Evolutionary conservation across 2,888 invertebrate species (phyloP), one percentile per base, ranked within the genome.

Genomic region (Macrostomum cliftonense): DNA sequence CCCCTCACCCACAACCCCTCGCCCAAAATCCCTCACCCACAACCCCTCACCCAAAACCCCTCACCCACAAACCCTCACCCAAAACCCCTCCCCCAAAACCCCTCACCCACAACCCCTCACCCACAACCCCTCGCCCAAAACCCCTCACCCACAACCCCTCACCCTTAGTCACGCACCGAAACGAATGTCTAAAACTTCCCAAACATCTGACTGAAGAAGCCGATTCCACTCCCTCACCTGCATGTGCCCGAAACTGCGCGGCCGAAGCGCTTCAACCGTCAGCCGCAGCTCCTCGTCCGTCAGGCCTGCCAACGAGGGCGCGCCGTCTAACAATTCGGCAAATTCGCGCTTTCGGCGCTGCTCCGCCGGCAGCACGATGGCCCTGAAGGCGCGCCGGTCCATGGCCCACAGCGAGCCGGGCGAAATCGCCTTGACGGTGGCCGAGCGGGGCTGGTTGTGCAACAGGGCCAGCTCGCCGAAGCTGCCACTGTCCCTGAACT

Each of bases 231-330:
- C 28, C 28, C 28, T 28, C 28, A 28, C 28, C 28, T 88, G 82
- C 64, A 82, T 82, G 67, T 91, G 83, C 65, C 80, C 79, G 56
- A 88, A 28, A 9, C 28, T 28, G 5, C 28, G 28, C 28, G 28
- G 28, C 9, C 28, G 28, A 4, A 28, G 81, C 54, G 79, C 77
- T 52, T 93, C 93, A 61, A 83, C 80, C 52, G 69, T 68, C 4
- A 70, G 58, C 56, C 69, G 69, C 57, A 64, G 69, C 62, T 69
- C 65, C 1, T 68, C 70, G 43, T 70, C 64, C 1, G 67, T 66
- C 28, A 59, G 62, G 44, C 65, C 62, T 0, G 66, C 68, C 47
- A 65, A 62, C 37, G 55, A 52, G 38, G 70, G 68, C 47, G 70
- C 67, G 39, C 59, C 64, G 21, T 70, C 56, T 12, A 59, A 59